Conservation (phyloP, 1,140 invertebrate genomes). For the Cotesia typhae region DNA sequence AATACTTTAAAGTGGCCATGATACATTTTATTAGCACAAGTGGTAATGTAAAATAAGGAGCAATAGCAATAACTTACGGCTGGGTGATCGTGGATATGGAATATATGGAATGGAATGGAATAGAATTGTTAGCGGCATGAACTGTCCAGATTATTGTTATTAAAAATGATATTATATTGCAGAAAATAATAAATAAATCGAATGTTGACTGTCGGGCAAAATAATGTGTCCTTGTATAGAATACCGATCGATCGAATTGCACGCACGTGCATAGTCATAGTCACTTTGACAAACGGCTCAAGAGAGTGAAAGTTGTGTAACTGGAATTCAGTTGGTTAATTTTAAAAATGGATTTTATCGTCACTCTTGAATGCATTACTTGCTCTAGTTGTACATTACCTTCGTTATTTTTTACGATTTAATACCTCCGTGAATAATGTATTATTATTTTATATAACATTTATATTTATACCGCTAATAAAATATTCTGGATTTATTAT, state of each 20-base stretch:
- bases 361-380: constrained; percentile 46
- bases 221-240: constrained; percentile 45
- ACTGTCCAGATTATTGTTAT: not conserved
- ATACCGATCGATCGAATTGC: constrained; percentile 32
- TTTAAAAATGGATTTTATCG: not conserved
- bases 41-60: no score
- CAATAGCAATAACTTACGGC: no score
- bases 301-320: constrained; percentile 57
- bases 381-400: constrained; percentile 35
- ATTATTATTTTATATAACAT: no score
- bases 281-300: constrained; percentile 39
- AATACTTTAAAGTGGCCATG: no score
- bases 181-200: constrained; percentile 30
- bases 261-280: constrained; percentile 38
- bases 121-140: no score
- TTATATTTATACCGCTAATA: no score
- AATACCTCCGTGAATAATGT: not conserved
- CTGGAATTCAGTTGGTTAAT: constrained; percentile 48
- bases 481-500: not conserved
- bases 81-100: no score
- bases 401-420: constrained; percentile 13
- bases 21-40: no score
- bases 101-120: no score
- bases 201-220: constrained; percentile 26
- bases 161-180: not conserved